Evolutionary conservation across 2,113 vertebrate species (phyloP), one percentile per base, ranked within the genome.

Genomic region (Eulacestoma nigropectus): DNA sequence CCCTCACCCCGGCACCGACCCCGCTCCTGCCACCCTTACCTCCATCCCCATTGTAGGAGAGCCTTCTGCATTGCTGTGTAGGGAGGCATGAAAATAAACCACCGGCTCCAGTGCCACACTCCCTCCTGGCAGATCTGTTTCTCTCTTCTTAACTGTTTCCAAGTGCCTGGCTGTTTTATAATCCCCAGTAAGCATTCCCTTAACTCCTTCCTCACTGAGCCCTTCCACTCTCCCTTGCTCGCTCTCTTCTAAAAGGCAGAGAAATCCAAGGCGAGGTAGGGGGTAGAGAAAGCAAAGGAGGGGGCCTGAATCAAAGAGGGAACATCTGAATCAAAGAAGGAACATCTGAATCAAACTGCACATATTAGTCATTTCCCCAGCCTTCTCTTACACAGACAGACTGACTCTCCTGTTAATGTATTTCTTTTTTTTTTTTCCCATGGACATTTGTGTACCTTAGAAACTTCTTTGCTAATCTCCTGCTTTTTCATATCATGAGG

Each of bases 101-200:
- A 89, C 77, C 44, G 49, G 91, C 84, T 97, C 92, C 90, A 84
- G 95, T 95, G 94, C 94, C 88, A 94, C 96, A 94, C 87, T 95
- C 97, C 77, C 90, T 96, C 94, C 94, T 91, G 95, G 94, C 92
- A 82, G 95, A 97, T 92, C 93, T 94, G 85, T 86, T 96, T 97
- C 89, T 96, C 95, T 96, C 84, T 97, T 87, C 95, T 94, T 96
- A 96, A 97, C 95, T 96, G 96, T 95, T 96, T 97, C 96, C 93
- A 97, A 96, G 87, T 87, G 88, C 87, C 84, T 84, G 87, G 94
- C 84, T 98, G 95, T 91, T 81, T 81, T 72, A 96, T 95, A 96
- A 97, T 90, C 87, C 97, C 95, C 65, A 91, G 91, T 65, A 89
- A 95, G 95, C 83, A 96, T 93, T 94, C 93, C 80, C 63, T 97